Evolutionary conservation across 2,888 invertebrate genomes (phyloP).

Genomic region (Conistra vaccinii): DNA sequence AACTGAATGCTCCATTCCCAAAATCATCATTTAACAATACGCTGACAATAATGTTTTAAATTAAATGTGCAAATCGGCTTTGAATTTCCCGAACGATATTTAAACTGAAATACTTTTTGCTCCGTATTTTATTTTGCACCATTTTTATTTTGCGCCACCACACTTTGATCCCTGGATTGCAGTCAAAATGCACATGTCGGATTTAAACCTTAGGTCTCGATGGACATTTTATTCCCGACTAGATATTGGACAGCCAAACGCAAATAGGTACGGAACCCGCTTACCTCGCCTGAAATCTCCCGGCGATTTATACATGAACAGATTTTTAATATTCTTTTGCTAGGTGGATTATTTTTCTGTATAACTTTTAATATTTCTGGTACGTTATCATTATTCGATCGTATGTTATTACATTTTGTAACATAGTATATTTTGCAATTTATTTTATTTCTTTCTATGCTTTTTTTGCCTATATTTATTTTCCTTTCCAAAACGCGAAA

Average conservation of each 20-base stretch:
- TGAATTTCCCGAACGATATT: conserved; percentile 56
- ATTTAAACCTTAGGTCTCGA: conserved; percentile 66
- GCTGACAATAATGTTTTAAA: conserved; percentile 17
- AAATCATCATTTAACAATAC: background rate
- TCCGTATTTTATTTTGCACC: conserved; percentile 65
- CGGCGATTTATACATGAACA: conserved; percentile 40
- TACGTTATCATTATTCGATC: background rate
- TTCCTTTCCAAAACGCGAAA: background rate
- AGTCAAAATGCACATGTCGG: conserved; percentile 78
- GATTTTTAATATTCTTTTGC: conserved; percentile 56
- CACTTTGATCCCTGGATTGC: conserved; percentile 72
- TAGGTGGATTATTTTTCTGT: conserved; percentile 38
- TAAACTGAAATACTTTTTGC: conserved; percentile 64
- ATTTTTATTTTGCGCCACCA: conserved; percentile 73
- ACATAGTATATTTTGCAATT: background rate
- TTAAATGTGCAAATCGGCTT: conserved; percentile 56
- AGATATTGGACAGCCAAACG: conserved; percentile 65
- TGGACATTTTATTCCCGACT: conserved; percentile 66
- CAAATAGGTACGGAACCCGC: conserved; percentile 64
- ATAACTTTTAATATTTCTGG: conserved; percentile 1
- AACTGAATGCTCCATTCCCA: background rate
- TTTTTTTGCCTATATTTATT: background rate
- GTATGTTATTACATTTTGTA: background rate
- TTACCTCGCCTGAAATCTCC: conserved; percentile 53
- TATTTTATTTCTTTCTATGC: conserved; percentile 21